These are phyloP conservation scores for Hydropsyche betteni DNA, from an alignment of 2,888 invertebrate genomes.

Conservation along the genomic window DNA sequence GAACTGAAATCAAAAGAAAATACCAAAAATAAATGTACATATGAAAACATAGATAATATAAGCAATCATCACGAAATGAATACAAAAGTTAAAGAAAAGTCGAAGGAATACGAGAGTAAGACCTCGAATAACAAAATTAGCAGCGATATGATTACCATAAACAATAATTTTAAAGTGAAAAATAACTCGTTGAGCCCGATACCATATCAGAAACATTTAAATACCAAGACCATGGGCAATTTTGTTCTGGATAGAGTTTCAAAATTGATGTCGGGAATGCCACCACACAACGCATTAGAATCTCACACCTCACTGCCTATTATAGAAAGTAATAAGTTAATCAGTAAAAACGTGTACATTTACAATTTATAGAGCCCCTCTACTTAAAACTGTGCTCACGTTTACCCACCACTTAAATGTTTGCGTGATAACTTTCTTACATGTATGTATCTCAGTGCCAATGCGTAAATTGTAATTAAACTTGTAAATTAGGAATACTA, in stretches of 20 bases:
- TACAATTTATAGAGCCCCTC: conserved; percentile 45
- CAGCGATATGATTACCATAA: conserved; percentile 19
- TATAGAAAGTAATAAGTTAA: conserved; percentile 43
- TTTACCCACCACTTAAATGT: conserved; percentile 41
- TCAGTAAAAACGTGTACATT: conserved; percentile 42
- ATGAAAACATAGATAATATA: background rate
- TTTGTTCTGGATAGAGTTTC: conserved; percentile 49
- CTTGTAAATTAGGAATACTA: conserved; percentile 10
- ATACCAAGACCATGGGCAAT: conserved; percentile 45
- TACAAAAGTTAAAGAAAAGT: background rate
- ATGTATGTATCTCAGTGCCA: conserved; percentile 37
- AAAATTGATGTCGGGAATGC: conserved; percentile 45
- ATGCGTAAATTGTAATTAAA: conserved; percentile 25
- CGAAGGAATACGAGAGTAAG: background rate
- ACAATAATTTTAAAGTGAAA: conserved; percentile 30
- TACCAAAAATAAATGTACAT: conserved; percentile 22
- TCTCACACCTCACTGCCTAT: conserved; percentile 40
- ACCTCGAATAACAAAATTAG: background rate
- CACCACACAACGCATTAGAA: conserved; percentile 28
- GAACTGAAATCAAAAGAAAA: conserved; percentile 11
- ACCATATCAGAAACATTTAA: conserved; percentile 35
- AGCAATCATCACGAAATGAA: background rate
- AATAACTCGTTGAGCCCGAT: background rate
- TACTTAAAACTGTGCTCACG: conserved; percentile 13
- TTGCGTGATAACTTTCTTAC: conserved; percentile 27